Evolutionary conservation across 1,140 invertebrate genomes (phyloP).

Genomic region (Nasonia giraulti): DNA sequence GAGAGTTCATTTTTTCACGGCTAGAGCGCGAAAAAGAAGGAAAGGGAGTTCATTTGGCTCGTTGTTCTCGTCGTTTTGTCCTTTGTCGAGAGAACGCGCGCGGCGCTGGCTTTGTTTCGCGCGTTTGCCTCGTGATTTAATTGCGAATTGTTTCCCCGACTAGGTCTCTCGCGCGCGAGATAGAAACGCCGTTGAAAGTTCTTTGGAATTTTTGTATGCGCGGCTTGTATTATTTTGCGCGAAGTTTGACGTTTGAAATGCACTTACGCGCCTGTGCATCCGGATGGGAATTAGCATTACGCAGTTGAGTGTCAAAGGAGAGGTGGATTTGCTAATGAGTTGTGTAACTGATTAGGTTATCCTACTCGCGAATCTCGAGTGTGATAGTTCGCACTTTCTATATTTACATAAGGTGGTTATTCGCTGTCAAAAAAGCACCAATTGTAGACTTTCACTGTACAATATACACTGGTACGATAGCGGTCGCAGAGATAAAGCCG

Average conservation of each 20-base stretch:
- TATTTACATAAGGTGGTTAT: no score
- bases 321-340: background rate
- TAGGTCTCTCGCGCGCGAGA: background rate
- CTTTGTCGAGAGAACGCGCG: background rate
- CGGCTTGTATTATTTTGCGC: background rate
- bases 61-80: background rate
- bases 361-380: no score
- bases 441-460: no score
- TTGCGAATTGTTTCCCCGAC: slow-evolving; percentile 30
- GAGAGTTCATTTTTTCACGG: background rate
- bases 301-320: background rate
- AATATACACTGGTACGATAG: background rate
- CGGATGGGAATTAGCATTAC: slow-evolving; percentile 31
- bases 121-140: slow-evolving; percentile 41
- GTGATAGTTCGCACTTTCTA: no score
- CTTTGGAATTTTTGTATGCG: slow-evolving; percentile 23
- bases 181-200: slow-evolving; percentile 15
- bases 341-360: background rate
- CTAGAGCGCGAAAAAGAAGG: background rate
- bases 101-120: background rate
- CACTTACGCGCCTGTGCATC: no score
- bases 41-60: slow-evolving; percentile 2
- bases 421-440: no score
- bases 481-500: background rate
- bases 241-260: slow-evolving; percentile 31